Base-by-base conservation (phyloP, 2,113 vertebrate genomes). In the Anoplopoma fimbria region DNA sequence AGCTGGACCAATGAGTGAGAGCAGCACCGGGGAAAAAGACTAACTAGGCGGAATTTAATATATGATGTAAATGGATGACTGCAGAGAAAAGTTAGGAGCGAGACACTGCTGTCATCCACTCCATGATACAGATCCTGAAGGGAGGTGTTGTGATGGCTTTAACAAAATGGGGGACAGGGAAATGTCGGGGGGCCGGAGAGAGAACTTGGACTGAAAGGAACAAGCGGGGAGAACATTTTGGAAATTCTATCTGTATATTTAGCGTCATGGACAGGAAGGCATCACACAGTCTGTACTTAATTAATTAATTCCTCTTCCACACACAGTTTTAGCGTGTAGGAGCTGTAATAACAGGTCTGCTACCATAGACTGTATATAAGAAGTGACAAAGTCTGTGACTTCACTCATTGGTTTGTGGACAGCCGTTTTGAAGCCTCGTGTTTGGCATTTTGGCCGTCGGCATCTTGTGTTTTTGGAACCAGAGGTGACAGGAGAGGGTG, bases 141-240 rank as follows among this genome's bases (percentile, higher is more conserved):
- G 40, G 21, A 4, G 33, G 60, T 29, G 36, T 42, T 75, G 63
- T 65, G 63, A 81, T 25, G 58, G 68, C 53, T 33, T 79, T 73
- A 80, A 45, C 49, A 65, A 40, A 79, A 77, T 79, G 29, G 81
- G 60, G 62, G 79, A n/a, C 81, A 71, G 64, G 7, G 31, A 80
- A 67, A 85, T 70, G 31, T 77, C 31, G 12, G 64, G n/a, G n/a
- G 19, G 65, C 34, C 25, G n/a, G 49, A 57, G 77, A 15, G 29
- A 53, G 31, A 70, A 71, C 23, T 23, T 62, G 47, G 27, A 13
- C 31, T 81, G 40, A 8, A 69, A 12, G 17, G 23, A 49, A 55
- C 9, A 13, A 9, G 4, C 27, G 36, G 55, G n/a, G 29, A n/a
- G n/a, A n/a, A n/a, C n/a, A n/a, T n/a, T 17, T 7, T 17, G 14